Evolutionary conservation across 1,140 invertebrate genomes (phyloP), one percentile per base, ranked within the genome.

Genomic region (Trichoplusia ni): DNA sequence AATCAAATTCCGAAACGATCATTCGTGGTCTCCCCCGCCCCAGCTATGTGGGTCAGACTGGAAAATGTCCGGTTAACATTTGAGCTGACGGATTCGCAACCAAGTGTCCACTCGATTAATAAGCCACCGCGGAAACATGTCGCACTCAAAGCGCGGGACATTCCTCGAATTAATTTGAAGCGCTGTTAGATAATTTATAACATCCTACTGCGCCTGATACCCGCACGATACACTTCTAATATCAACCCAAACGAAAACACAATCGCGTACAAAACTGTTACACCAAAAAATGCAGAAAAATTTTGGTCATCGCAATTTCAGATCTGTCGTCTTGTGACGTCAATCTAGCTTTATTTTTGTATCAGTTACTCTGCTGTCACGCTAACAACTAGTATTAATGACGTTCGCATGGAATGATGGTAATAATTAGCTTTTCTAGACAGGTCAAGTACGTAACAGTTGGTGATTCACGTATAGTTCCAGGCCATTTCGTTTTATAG

Each of bases 151-250:
- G 73, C 59, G 65, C 56, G 58, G 58, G 65, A 71, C 83, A 86
- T 90, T 91, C 87, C 86, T 77, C 73, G 84, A 84, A 91, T 91
- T 90, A 91, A 90, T 91, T 91, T 91, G 89, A 91, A 87, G 84
- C 79, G 86, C 81, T 79, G 77, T 86, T 84, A 77, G 82, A 85
- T 91, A 91, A 91, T 91, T 91, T 91, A 91, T 91, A 79, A 89
- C 89, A 84, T 90, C 87, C 90, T 88, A 88, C 82, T 63, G 69
- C 60, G 68, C 70, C 75, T 71, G 79, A 82, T 79, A 75, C 75
- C 72, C 61, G 64, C 54, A 67, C 71, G 75, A 74, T 67, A 65
- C 68, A 51, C 69, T 71, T 75, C 71, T 69, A 59, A 72, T 62
- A 73, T 54, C 59, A 27, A 44, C 53, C 8, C 14, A 25, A 40